These are phyloP conservation scores for Aquatica leii DNA, from an alignment of 2,888 invertebrate genomes.

Conservation along the genomic window DNA sequence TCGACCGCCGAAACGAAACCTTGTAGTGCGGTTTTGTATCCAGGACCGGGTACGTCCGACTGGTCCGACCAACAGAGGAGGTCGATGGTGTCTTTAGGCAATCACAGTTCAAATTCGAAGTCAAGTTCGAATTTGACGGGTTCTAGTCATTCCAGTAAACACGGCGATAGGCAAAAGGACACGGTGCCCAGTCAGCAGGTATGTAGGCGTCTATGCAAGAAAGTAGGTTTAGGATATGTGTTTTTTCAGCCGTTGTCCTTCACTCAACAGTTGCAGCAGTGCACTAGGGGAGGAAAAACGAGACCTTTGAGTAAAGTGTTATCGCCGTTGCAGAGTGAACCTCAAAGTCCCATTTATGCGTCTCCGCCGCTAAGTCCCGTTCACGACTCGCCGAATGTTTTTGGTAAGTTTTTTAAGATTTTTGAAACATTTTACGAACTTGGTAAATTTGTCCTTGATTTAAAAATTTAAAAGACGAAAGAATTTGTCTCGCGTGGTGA, in stretches of 20 bases:
- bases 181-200: conserved; percentile 52
- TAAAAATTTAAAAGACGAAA: no score
- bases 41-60: conserved; percentile 58
- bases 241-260: conserved; percentile 78
- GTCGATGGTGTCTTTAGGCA: conserved; percentile 68
- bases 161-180: conserved; percentile 55
- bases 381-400: conserved; percentile 58
- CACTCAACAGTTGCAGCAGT: conserved; percentile 90
- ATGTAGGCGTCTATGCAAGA: neutral
- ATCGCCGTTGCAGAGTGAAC: conserved; percentile 70
- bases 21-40: conserved; percentile 67
- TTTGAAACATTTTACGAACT: no score
- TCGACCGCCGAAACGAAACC: conserved; percentile 71
- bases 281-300: conserved; percentile 73
- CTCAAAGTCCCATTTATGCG: conserved; percentile 75
- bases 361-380: conserved; percentile 72
- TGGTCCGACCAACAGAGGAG: conserved; percentile 62
- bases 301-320: conserved; percentile 71
- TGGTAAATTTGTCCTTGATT: no score
- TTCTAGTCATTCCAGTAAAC: conserved; percentile 60
- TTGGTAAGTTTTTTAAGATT: no score
- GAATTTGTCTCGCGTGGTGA: no score
- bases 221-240: neutral
- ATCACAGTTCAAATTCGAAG: conserved; percentile 80
- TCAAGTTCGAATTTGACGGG: conserved; percentile 81